Base-by-base conservation (phyloP, 2,888 invertebrate species). In the Ophioninae sp. region DNA sequence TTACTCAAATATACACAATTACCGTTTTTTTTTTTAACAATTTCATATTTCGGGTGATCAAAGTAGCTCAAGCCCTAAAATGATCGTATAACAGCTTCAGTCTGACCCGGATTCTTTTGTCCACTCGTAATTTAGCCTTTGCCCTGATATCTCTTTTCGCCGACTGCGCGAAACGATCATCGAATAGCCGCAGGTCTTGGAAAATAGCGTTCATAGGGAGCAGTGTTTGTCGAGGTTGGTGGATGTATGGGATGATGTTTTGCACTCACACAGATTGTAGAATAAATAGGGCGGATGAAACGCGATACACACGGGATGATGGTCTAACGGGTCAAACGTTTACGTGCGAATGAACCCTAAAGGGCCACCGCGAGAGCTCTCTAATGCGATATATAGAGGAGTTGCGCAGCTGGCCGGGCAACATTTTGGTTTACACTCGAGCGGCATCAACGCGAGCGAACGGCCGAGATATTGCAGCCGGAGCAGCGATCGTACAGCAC, bases 381-480 rank as follows among this genome's bases (percentile, higher is more conserved):
- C 77, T 84, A 82, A 84, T 76, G 77, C 73, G 77, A 84, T 85
- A 77, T 68, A 57, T 64, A 72, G 76, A 64, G 61, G 76, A 39
- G 62, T 76, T 39, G 76, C 73, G 74, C 87, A 87, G 87, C 87
- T 87, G 86, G 74, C 82, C 67, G 69, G 77, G 79, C 83, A 82
- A 83, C 84, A 85, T 85, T 87, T 86, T 81, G 84, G 82, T 86
- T 87, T 86, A 86, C 87, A 85, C 86, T 84, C 81, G 85, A 87
- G 70, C 81, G 85, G 86, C 86, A 83, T 79, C 72, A 72, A 79
- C 79, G 59, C 21, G 79, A 70, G 72, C 65, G 30, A 65, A 82
- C 86, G 84, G 84, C 78, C 86, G 85, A 84, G 83, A 78, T 83
- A 85, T 82, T 69, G 70, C 81, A 72, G 30, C 65, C 23, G 20